Evolutionary conservation across 2,797 vertebrate species (phyloP), one percentile per base, ranked within the genome.

Genomic region (Harpagifer antarcticus): DNA sequence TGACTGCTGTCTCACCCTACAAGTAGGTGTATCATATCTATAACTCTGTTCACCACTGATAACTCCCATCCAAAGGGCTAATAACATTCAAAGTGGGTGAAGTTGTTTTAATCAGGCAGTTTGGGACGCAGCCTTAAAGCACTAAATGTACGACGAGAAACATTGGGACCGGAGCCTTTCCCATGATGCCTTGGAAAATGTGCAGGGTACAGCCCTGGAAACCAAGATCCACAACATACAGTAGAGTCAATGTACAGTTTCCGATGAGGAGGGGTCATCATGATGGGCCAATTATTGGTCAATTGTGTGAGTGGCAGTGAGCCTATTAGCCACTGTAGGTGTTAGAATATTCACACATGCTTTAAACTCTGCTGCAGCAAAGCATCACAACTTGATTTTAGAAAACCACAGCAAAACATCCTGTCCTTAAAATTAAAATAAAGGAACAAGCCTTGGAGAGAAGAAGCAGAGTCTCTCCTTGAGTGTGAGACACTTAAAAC

Each of bases 341-440:
- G 2, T 27, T 9, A 47, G 43, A 55, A 37, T 50, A 47, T 58
- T 42, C 9, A 48, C 33, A 37, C 11, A 45, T 62, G 45, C 55
- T 56, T 17, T 31, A 42, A 74, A 14, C 58, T 72, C 17, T 45
- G 49, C 47, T 62, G 67, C 72, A 40, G 52, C 1, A 7, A 49
- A 59, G 50, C 48, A 66, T 63, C 69, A 50, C 17, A 45, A n/a
- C 56, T 63, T 72, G 75, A 60, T 77, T 81, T 74, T 74, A 74
- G 72, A 65, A 16, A 42, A 31, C 45, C 54, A 19, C 44, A 53
- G 49, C 52, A 64, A 79, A 74, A 75, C 75, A 77, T 55, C 64
- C 75, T 54, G 60, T 40, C 14, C 50, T 55, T 40, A 78, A 70
- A 70, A 87, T 62, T 71, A 48, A 23, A 70, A 58, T 47, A 9